phyloP scores from a whole-genome alignment of 1,140 invertebrate species.

The Nasonia vitripennis region DNA sequence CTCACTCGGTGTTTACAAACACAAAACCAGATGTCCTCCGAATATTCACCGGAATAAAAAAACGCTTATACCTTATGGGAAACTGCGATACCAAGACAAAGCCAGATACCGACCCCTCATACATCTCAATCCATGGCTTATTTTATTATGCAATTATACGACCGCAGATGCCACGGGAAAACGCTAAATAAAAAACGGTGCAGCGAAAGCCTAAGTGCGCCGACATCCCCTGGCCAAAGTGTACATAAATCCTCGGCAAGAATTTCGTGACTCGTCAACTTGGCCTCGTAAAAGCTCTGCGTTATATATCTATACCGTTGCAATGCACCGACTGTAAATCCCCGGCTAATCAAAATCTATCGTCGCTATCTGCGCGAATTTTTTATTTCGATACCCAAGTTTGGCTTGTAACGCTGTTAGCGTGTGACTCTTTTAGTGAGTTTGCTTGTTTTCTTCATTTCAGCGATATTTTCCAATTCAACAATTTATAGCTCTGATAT shows the following conservation, averaged over 20 bases:
- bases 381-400: not conserved
- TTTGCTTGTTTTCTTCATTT: not conserved
- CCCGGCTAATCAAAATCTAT: conserved; percentile 19
- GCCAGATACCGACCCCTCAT: not conserved
- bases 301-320: not conserved
- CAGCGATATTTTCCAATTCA: not conserved
- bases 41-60: not conserved
- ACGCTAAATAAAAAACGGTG: conserved; percentile 11
- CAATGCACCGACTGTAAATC: not conserved
- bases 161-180: not conserved
- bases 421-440: too few relatives aligned
- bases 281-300: not conserved
- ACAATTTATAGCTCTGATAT: too few relatives aligned
- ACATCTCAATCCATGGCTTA: not conserved
- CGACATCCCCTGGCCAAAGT: not conserved
- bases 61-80: not conserved
- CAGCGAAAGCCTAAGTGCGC: not conserved
- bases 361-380: not conserved
- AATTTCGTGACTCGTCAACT: conserved; percentile 12
- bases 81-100: not conserved
- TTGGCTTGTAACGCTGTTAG: too few relatives aligned
- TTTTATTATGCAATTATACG: conserved; percentile 36
- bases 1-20: too few relatives aligned
- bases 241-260: not conserved
- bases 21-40: too few relatives aligned